A percentile compares a stretch with the other conserved stretches of the same genome.
Evolutionary conservation across 1,140 invertebrate species (phyloP).

Genomic region (Orussus abietinus): DNA sequence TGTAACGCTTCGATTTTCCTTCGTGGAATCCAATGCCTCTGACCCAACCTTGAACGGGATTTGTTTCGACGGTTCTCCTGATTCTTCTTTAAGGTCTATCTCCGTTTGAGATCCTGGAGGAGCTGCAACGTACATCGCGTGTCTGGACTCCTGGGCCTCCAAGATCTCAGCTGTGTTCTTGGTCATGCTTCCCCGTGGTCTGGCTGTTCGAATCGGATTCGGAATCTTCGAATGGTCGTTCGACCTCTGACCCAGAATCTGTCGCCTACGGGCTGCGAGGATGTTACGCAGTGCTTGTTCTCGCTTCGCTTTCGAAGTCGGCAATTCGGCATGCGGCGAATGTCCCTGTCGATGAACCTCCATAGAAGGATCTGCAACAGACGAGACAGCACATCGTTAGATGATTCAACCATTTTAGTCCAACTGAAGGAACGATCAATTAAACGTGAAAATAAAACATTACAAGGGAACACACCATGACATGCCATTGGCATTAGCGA

Average conservation of each 20-base stretch:
- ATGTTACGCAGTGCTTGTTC: conserved; percentile 36
- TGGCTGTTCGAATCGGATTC: conserved; percentile 1
- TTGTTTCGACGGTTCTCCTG: conserved; percentile 2
- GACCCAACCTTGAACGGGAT: no score
- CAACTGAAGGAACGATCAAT: no score
- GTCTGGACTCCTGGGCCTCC: conserved; percentile 36
- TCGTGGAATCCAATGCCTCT: no score
- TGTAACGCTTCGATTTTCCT: no score
- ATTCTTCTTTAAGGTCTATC: neutral
- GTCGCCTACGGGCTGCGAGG: conserved; percentile 32
- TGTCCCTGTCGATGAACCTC: conserved; percentile 27
- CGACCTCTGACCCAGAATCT: conserved; percentile 18
- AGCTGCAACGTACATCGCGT: conserved; percentile 31
- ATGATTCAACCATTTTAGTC: no score
- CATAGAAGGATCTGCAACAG: conserved; percentile 11
- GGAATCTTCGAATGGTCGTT: conserved; percentile 14
- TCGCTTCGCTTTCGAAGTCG: conserved; percentile 33
- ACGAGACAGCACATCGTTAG: conserved; percentile 3
- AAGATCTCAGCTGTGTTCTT: conserved; percentile 29
- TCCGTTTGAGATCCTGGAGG: neutral
- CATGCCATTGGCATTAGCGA: no score
- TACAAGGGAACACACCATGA: no score
- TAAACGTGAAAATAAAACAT: no score
- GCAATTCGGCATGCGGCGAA: conserved; percentile 26
- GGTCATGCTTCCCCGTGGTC: conserved; percentile 1